Base-by-base conservation (phyloP, 2,888 invertebrate species). In the Eledona agricola region DNA sequence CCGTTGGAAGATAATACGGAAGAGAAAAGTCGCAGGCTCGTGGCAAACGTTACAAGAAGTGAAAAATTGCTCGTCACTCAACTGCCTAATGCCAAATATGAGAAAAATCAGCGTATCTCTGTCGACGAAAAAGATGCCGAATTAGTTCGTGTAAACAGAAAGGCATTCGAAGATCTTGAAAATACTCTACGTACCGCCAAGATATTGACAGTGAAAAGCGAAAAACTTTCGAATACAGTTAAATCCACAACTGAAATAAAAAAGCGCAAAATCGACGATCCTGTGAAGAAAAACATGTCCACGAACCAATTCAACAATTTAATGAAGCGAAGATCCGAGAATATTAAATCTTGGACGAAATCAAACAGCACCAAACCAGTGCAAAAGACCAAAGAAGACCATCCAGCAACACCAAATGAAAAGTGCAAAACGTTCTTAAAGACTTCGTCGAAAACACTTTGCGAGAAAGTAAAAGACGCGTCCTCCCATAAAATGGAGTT, bases 401-500 rank as follows among this genome's bases (percentile, higher is more conserved):
- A 10, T n/a, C 9, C 19, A 34, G 4, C 9, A 19, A 4, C 28
- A 2, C 17, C 17, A 1, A 40, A 4, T 6, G 26, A 16, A 26
- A 42, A 35, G 10, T 20, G 11, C 9, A 22, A 42, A 29, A 42
- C 42, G 1, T 29, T 29, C 15, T 29, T 42, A 28, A 42, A 23
- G 28, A 26, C 1, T 40, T 28, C 11, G 17, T 23, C 23, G 23
- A n/a, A 23, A 3, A 23, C 6, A 23, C 6, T 23, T n/a, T n/a
- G n/a, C n/a, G n/a, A 2, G 23, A 23, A 23, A 6, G 3, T 6
- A 23, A 6, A 23, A 23, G 9, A 23, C 9, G 7, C 2, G n/a
- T 2, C 3, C 23, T 7, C n/a, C 9, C 23, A 6, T 23, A 7
- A n/a, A n/a, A 6, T 23, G 7, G 23, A 3, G 4, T 2, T 2